A percentile compares a stretch with the other conserved stretches of the same genome.
phyloP scores from a whole-genome alignment of 1,140 invertebrate genomes.

The Drosophila jambulina region DNA sequence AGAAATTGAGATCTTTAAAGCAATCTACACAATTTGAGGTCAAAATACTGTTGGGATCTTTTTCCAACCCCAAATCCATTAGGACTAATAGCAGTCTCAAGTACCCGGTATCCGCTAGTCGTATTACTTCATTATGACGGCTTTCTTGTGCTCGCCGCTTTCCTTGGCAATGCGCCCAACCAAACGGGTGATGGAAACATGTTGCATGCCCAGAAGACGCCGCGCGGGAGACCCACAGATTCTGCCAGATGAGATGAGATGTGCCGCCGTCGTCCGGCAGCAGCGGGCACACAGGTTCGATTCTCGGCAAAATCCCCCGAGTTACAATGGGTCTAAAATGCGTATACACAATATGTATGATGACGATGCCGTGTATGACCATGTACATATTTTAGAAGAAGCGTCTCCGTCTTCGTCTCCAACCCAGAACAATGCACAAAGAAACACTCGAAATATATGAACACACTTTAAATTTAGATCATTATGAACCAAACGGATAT shows the following conservation, averaged over 20 bases:
- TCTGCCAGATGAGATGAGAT: constrained; percentile 20
- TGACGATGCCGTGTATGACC: constrained; percentile 35
- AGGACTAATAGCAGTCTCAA: constrained; percentile 18
- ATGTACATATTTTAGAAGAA: constrained; percentile 43
- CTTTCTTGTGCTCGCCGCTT: constrained; percentile 42
- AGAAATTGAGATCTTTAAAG: background rate
- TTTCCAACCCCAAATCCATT: constrained; percentile 1
- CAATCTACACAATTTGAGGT: background rate
- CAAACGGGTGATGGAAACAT: constrained; percentile 78
- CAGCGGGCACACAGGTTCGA: constrained; percentile 31
- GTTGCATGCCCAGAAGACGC: constrained; percentile 57
- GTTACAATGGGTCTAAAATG: constrained; percentile 55
- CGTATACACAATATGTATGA: constrained; percentile 44
- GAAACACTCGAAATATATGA: constrained; percentile 55
- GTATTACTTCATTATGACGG: constrained; percentile 33
- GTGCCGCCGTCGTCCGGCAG: constrained; percentile 47
- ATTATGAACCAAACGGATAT: constrained; percentile 29
- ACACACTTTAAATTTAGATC: constrained; percentile 65
- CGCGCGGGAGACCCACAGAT: constrained; percentile 57
- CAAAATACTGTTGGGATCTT: background rate
- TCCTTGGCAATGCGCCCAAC: constrained; percentile 77
- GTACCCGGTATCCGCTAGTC: constrained; percentile 43
- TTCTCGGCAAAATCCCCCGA: constrained; percentile 57
- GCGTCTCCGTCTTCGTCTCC: constrained; percentile 13
- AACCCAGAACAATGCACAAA: constrained; percentile 57